Base-by-base conservation (phyloP, 2,113 vertebrate species). In the Channa argus region DNA sequence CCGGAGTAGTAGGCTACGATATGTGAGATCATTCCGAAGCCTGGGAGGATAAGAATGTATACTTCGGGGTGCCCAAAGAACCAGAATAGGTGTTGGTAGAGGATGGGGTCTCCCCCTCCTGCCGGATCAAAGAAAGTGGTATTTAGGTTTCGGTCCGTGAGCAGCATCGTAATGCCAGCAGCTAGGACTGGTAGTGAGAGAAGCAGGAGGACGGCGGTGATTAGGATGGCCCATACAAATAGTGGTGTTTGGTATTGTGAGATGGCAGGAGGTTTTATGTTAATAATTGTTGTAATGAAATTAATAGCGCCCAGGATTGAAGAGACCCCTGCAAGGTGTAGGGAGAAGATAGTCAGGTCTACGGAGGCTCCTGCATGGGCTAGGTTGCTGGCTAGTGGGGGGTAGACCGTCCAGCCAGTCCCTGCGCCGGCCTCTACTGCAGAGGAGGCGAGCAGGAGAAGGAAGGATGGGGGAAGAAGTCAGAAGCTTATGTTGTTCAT, bases 401-500 rank as follows among this genome's bases (percentile, higher is more conserved):
- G 85, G 5, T 87, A 87, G 0, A 85, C 78, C 0, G 86, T 89
- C 71, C 87, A 89, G 0, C 86, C 85, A 8, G 85, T 89, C 0
- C 87, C 89, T 0, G 71, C 87, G 0, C 87, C 82, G 0, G 79
- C 78, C 44, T 87, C 86, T 12, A 89, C 72, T 0, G 60, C 81
- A 0, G 84, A 73, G 0, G 80, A 89, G 3, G 80, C 63, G 0
- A 90, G 8, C 0, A 89, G 69, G 0, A 90, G 61, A 1, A 86
- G 58, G 5, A 90, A 77, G 0, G 75, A 88, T 0, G 81, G 83
- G 1, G 86, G 88, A 0, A 86, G 54, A 0, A 86, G 71, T 70
- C 83, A 88, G 10, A 86, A 84, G 54, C 81, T 81, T 46, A 82
- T 77, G 1, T 90, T 84, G 7, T 88, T 86, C 33, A 87, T 86